phyloP scores from a whole-genome alignment of 2,888 invertebrate genomes.

The Heliconius aoede region DNA sequence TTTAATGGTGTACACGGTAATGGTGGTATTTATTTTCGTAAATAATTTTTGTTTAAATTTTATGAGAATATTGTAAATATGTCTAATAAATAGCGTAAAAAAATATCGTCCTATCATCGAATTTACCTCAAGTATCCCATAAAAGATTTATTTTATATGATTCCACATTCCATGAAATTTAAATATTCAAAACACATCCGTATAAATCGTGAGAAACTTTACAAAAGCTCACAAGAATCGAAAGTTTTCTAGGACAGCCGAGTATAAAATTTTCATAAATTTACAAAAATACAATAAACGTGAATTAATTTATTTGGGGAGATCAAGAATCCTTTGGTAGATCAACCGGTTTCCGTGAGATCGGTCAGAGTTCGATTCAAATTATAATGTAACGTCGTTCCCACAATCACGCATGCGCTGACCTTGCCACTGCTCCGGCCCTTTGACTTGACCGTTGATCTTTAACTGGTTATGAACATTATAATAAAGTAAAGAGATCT shows the following conservation, averaged over 20 bases:
- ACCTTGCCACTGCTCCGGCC: slow-evolving; percentile 63
- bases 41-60: not conserved
- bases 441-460: slow-evolving; percentile 76
- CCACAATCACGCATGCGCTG: slow-evolving; percentile 68
- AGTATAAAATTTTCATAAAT: slow-evolving; percentile 56
- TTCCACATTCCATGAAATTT: not conserved
- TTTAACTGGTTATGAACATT: slow-evolving; percentile 46
- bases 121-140: not conserved
- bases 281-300: slow-evolving; percentile 67
- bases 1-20: slow-evolving; percentile 9
- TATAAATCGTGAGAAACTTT: slow-evolving; percentile 37
- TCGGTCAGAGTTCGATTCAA: slow-evolving; percentile 67
- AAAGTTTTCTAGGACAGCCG: slow-evolving; percentile 46
- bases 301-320: slow-evolving; percentile 62
- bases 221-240: not conserved
- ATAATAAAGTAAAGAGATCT: not conserved
- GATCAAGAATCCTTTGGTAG: slow-evolving; percentile 53
- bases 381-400: slow-evolving; percentile 61
- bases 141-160: too few relatives aligned
- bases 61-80: not conserved
- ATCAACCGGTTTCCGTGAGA: slow-evolving; percentile 69
- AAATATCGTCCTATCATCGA: not conserved
- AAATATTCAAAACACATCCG: not conserved
- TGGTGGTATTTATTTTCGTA: not conserved
- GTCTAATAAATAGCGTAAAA: not conserved